phyloP scores from a whole-genome alignment of 2,888 invertebrate species.

The Macaria liturata region DNA sequence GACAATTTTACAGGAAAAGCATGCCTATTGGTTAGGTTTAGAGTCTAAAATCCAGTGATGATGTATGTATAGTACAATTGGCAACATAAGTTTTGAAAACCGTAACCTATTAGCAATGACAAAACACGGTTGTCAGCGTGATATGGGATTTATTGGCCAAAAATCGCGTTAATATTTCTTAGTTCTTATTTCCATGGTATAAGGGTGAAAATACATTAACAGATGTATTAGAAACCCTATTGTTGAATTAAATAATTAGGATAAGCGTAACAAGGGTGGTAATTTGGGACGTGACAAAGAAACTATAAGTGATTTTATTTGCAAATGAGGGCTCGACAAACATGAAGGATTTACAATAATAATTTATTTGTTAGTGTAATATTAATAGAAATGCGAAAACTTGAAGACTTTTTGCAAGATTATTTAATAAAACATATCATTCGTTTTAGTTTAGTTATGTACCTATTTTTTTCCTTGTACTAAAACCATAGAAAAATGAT shows the following conservation, averaged over 20 bases:
- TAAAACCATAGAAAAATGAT: too few relatives aligned
- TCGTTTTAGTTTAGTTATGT: too few relatives aligned
- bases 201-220: constrained; percentile 16
- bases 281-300: constrained; percentile 30
- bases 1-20: constrained; percentile 30
- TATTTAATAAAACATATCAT: too few relatives aligned
- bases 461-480: too few relatives aligned
- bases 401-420: too few relatives aligned
- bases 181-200: constrained; percentile 2
- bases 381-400: too few relatives aligned
- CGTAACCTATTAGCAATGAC: constrained; percentile 72
- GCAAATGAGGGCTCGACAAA: constrained; percentile 27
- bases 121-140: constrained; percentile 76
- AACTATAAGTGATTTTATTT: constrained; percentile 29
- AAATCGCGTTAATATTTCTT: constrained; percentile 1
- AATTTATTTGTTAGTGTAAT: too few relatives aligned
- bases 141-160: constrained; percentile 64
- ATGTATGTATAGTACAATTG: constrained; percentile 22
- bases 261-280: constrained; percentile 59
- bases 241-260: constrained; percentile 63
- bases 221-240: constrained; percentile 25
- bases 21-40: too few relatives aligned
- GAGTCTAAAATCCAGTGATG: too few relatives aligned
- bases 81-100: constrained; percentile 64
- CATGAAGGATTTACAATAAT: too few relatives aligned